Conservation (phyloP, 2,113 vertebrate species). For the Stigmatopora nigra region DNA sequence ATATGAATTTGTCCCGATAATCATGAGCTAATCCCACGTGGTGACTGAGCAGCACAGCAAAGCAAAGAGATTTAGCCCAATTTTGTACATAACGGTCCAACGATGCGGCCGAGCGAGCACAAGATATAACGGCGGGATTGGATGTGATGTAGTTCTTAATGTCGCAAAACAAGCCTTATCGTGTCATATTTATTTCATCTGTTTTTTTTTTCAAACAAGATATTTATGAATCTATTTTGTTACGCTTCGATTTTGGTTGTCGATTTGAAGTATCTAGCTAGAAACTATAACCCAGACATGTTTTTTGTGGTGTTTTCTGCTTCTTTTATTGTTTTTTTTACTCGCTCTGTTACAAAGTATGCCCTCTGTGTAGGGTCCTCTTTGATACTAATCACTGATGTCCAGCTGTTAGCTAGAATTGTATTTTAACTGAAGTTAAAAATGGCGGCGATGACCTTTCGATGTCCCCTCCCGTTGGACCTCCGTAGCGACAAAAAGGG, state of each 20-base stretch:
- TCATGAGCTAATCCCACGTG: conserved; percentile 38
- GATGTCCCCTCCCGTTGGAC: conserved; percentile 3
- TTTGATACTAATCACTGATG: conserved; percentile 70
- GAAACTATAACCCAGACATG: conserved; percentile 58
- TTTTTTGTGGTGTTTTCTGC: conserved; percentile 37
- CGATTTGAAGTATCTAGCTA: conserved; percentile 58
- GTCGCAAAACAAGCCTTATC: conserved; percentile 66
- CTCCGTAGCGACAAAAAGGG: conserved; percentile 25
- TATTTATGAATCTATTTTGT: conserved; percentile 68
- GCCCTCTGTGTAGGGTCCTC: conserved; percentile 65
- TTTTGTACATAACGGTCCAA: conserved; percentile 63
- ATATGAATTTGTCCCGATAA: conserved; percentile 45
- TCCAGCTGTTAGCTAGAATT: conserved; percentile 63
- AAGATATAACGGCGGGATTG: conserved; percentile 60
- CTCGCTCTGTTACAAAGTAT: conserved; percentile 58
- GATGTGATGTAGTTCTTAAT: conserved; percentile 63
- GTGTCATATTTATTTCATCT: conserved; percentile 64
- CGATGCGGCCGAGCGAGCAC: conserved; percentile 62
- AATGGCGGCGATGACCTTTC: conserved; percentile 49
- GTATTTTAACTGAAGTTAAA: conserved; percentile 57
- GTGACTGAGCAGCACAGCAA: conserved; percentile 54
- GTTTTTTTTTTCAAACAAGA: conserved; percentile 44
- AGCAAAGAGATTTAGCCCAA: conserved; percentile 14
- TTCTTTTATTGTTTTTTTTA: conserved; percentile 42
- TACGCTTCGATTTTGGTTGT: conserved; percentile 57